phyloP scores from a whole-genome alignment of 2,113 vertebrate genomes.

The Formicarius rufipectus region DNA sequence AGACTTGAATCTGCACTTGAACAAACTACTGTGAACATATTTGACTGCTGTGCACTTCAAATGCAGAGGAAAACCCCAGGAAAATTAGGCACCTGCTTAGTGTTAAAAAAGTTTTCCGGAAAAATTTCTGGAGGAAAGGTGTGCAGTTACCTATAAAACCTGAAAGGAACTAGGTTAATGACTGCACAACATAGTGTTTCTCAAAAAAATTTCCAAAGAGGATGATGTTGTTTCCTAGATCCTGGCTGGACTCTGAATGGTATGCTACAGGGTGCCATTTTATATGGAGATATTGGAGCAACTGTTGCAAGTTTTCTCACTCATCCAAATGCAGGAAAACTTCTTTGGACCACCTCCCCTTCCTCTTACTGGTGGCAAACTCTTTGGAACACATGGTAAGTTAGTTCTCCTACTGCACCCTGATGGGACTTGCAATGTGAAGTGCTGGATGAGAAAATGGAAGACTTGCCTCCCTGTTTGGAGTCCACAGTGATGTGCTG shows the following conservation, averaged over 20 bases:
- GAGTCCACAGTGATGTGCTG: fast-evolving
- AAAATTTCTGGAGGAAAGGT: background rate
- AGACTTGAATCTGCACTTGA: background rate
- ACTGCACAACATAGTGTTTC: background rate
- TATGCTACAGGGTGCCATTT: background rate
- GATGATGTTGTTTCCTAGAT: fast-evolving
- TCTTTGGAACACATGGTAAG: background rate
- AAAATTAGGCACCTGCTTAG: background rate
- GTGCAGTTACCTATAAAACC: background rate
- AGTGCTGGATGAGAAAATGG: background rate
- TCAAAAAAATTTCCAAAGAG: background rate
- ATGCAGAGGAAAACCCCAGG: background rate
- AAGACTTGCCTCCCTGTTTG: background rate
- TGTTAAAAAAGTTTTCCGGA: background rate
- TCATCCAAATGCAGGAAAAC: fast-evolving
- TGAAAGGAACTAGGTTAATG: background rate
- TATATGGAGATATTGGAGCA: background rate
- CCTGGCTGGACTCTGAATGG: background rate
- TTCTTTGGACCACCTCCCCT: background rate
- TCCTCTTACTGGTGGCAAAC: background rate
- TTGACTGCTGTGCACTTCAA: background rate
- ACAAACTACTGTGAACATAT: background rate
- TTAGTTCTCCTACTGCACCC: fast-evolving
- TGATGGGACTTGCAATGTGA: background rate
- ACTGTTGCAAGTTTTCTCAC: background rate